Base-by-base conservation (phyloP, 2,113 vertebrate species). In the Oenanthe melanoleuca region DNA sequence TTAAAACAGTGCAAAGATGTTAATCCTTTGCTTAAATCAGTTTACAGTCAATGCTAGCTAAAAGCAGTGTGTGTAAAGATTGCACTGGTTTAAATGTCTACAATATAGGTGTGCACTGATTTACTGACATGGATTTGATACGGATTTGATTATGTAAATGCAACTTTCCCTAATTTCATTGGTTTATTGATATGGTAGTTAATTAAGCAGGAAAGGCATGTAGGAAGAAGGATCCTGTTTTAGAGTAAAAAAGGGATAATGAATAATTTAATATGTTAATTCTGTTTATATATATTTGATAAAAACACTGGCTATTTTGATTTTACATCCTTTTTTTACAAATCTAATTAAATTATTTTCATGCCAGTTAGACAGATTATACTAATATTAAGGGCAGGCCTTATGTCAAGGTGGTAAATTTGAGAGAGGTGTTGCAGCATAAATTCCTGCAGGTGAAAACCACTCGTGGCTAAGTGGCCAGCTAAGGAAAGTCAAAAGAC, bases 121-220 rank as follows among this genome's bases (percentile, higher is more conserved):
- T 86, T 86, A 74, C 49, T 81, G 66, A 42, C 49, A 95, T 92
- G 92, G 86, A 89, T 91, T 84, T 84, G 50, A 91, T 89, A 91
- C 45, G 69, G 56, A 81, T 86, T 78, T 86, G 61, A 85, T 89
- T 79, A 92, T 91, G 75, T 81, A 93, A 95, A 88, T 80, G 34
- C 33, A 83, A 37, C 29, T 63, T 94, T 31, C 38, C 0, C 0
- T 74, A n/a, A 80, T 83, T 86, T 85, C 34, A 92, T 70, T 94
- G 75, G 20, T 52, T 89, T 96, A 86, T 96, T 93, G 89, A 94
- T 91, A 80, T 6, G 5, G 28, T 74, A 89, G 79, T 95, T 95
- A 92, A 91, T 91, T 88, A 91, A 86, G 33, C 31, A 80, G 50
- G 25, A 88, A 77, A 89, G 60, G 24, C 50, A 77, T 52, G 47